Evolutionary conservation across 2,797 vertebrate genomes (phyloP).

Genomic region (Margarornis squamiger): DNA sequence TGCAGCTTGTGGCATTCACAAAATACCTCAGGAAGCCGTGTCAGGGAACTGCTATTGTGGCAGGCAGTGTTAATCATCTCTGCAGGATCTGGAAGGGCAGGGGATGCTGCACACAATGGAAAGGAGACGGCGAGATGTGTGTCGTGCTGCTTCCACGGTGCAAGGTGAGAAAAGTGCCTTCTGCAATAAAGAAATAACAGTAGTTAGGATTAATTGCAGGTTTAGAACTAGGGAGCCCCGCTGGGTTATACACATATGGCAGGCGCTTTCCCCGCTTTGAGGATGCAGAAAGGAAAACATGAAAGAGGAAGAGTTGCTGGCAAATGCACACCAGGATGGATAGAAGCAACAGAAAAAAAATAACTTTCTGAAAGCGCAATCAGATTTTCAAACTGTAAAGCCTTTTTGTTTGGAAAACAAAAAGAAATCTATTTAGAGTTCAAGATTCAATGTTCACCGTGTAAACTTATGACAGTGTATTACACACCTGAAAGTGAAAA

Average conservation of each 20-base stretch:
- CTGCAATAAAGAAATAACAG: not conserved
- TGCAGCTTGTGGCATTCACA: not conserved
- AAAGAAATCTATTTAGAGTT: not conserved
- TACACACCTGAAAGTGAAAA: not conserved
- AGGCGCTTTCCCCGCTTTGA: not conserved
- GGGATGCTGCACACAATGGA: not conserved
- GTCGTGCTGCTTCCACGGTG: not conserved
- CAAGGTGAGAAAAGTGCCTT: not conserved
- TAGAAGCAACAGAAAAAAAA: not conserved
- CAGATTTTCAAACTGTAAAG: not conserved
- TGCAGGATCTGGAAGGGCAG: not conserved
- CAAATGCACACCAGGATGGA: not conserved
- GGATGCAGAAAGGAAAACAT: not conserved
- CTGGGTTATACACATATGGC: not conserved
- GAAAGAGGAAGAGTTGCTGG: not conserved
- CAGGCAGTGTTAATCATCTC: constrained; percentile 1
- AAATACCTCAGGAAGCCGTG: not conserved
- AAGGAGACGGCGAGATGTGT: not conserved
- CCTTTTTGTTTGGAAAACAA: not conserved
- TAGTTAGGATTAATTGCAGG: not conserved
- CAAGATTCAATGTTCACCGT: not conserved
- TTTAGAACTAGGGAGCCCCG: not conserved
- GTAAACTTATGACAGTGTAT: not conserved
- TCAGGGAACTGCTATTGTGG: not conserved
- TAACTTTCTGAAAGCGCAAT: not conserved